Evolutionary conservation across 2,113 vertebrate species (phyloP).

Genomic region (Etia nguti): DNA sequence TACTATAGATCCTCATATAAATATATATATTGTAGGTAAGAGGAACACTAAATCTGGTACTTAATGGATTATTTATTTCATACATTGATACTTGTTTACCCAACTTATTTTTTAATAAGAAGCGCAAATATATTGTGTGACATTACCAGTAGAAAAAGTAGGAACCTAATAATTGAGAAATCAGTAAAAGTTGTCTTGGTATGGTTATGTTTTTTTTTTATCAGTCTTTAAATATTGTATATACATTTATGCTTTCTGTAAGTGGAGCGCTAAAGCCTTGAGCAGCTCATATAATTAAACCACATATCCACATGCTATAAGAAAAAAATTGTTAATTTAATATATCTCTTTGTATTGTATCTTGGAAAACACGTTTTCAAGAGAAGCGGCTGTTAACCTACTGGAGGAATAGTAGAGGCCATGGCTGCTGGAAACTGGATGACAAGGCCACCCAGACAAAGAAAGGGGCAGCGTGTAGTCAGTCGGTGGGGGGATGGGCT

Average conservation of each 20-base stretch:
- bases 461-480: slow-evolving; percentile 41
- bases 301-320: background rate
- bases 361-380: background rate
- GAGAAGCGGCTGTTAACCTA: background rate
- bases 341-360: background rate
- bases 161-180: background rate
- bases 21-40: background rate
- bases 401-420: slow-evolving; percentile 19
- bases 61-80: background rate
- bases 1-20: slow-evolving; percentile 4
- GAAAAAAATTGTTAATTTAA: background rate
- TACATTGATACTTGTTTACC: background rate
- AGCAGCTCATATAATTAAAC: background rate
- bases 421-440: slow-evolving; percentile 49
- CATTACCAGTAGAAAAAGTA: background rate
- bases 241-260: background rate
- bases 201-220: background rate
- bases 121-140: background rate
- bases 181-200: background rate
- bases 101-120: background rate
- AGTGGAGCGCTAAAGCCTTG: background rate
- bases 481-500: slow-evolving; percentile 33
- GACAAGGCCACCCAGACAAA: slow-evolving; percentile 68
- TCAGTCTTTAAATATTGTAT: background rate
- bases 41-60: background rate